Base-by-base conservation (phyloP, 2,797 vertebrate genomes). In the Micrastur ruficollis region DNA sequence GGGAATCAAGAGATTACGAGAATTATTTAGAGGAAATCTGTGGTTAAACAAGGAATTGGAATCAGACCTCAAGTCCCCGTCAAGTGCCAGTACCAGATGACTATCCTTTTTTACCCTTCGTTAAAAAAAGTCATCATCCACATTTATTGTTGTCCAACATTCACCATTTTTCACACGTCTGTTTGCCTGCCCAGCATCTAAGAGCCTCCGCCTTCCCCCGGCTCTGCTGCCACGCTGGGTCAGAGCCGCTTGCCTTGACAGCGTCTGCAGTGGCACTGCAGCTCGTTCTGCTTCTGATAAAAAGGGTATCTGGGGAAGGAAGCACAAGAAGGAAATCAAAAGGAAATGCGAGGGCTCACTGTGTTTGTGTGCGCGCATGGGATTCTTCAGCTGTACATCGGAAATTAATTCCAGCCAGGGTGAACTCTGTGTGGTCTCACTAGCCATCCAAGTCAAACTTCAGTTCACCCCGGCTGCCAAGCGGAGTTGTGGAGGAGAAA, bases 21-120 rank as follows among this genome's bases (percentile, higher is more conserved):
- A 96, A 96, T 97, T 97, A 97, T 97, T 97, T 96, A 92, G 95
- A 97, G 95, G 96, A 97, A 97, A 97, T 95, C 95, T 97, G 96
- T 8, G 96, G 96, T 96, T 97, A 97, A 97, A 97, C 89, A 92
- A 97, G 97, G 94, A 97, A 96, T 96, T 95, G 92, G 95, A 97
- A 95, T 97, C 97, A 97, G 94, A 96, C 94, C 96, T 97, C 96
- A 91, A 97, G 96, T 81, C 92, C 86, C 72, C 0, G 4, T 96
- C 95, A 97, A 97, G 93, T 96, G 95, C 96, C 93, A 97, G 79
- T 81, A 96, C 95, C 95, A 97, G 93, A 97, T 96, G 95, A 96
- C 90, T 95, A 93, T 97, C 89, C 96, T 95, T 97, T 97, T 93
- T 97, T 95, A 95, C 94, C 90, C 96, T 93, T 90, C 7, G 0